Evolutionary conservation across 2,113 vertebrate species (phyloP), one percentile per base, ranked within the genome.

Genomic region (Tricholaema leucomelas): DNA sequence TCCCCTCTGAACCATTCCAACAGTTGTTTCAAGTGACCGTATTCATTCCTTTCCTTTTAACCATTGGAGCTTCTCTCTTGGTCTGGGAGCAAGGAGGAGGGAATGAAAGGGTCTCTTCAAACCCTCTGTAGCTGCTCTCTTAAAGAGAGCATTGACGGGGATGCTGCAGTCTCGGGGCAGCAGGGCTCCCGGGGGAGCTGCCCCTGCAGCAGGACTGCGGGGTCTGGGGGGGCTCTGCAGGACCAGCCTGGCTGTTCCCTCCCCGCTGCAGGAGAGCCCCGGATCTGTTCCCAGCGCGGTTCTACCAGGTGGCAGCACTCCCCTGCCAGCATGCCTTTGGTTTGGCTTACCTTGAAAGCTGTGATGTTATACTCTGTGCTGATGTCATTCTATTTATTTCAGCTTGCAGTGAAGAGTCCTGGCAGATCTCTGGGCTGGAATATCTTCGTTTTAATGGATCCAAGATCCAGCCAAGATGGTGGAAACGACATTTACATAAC

Each of bases 91-190:
- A 44, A 81, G 83, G 74, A 88, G 81, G 79, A 75, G 82, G 90
- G 92, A 93, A 96, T 97, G 93, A 95, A 95, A 96, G 89, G 92
- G 88, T 93, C 95, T 95, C 94, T 94, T 95, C 90, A 96, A 81
- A 91, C 73, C 54, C 63, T 69, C 83, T 83, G 72, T 38, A 87
- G 89, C 91, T 83, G 95, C 87, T 94, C 83, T 85, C 87, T 91
- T 66, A 95, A 95, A 96, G 95, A 81, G 82, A 80, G 94, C 94
- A 96, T 94, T 94, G 96, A 95, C 81, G 85, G 17, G 9, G 91
- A 58, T 79, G 63, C 83, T 90, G 89, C 93, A 92, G 87, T 87
- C 94, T 70, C 35, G 55, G 3, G 69, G 85, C 33, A 90, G 92
- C 10, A 42, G 19, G 86, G 16, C 86, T 95, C 94, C 94, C 88